phyloP scores from a whole-genome alignment of 2,888 invertebrate genomes.

The Drosophila bunnanda region DNA sequence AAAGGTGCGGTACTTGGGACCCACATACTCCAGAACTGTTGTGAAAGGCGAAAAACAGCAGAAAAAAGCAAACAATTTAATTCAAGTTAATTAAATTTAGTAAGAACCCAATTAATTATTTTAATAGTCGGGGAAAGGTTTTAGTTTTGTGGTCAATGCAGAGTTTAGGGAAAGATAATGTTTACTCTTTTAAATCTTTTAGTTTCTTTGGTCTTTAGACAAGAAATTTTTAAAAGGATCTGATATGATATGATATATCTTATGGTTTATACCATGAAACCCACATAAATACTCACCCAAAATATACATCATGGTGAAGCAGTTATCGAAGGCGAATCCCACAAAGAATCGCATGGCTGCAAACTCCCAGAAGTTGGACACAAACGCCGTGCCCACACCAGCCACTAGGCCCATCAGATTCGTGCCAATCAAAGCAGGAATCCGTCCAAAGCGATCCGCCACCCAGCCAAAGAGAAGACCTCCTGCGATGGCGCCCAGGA shows the following conservation, averaged over 20 bases:
- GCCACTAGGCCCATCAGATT: conserved; percentile 90
- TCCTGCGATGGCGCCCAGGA: conserved; percentile 94
- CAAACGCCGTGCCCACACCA: conserved; percentile 90
- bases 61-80: background rate
- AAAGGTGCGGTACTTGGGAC: conserved; percentile 95
- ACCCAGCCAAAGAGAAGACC: conserved; percentile 94
- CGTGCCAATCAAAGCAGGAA: conserved; percentile 91
- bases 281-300: conserved; percentile 88
- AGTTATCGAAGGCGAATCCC: conserved; percentile 95
- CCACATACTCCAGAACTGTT: conserved; percentile 94
- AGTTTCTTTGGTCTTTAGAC: too few species aligned
- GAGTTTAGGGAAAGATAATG: background rate
- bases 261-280: too few species aligned
- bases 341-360: conserved; percentile 92
- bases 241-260: background rate
- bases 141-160: too few species aligned
- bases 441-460: conserved; percentile 93
- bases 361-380: conserved; percentile 90
- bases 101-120: background rate
- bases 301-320: conserved; percentile 97
- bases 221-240: background rate
- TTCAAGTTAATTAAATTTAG: background rate
- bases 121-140: background rate
- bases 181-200: too few species aligned
- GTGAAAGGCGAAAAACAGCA: conserved; percentile 62